Evolutionary conservation across 2,888 invertebrate species (phyloP).

Genomic region (Drosophila villosipedis): DNA sequence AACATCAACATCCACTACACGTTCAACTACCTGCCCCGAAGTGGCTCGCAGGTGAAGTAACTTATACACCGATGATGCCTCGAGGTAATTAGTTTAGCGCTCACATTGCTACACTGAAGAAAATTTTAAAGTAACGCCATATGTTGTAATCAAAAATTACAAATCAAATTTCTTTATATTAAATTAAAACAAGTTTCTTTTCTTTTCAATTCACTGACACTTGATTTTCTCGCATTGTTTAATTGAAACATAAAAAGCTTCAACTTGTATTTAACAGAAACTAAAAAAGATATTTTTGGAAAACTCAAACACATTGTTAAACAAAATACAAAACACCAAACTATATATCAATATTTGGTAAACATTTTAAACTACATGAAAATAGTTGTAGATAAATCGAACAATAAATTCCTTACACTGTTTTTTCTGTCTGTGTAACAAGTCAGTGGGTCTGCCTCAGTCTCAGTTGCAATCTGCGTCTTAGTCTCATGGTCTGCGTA

Average conservation of each 20-base stretch:
- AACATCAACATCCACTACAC: slow-evolving; percentile 18
- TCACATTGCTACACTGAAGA: slow-evolving; percentile 34
- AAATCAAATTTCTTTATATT: not conserved
- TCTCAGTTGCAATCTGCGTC: slow-evolving; percentile 9
- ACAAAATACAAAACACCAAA: too few species aligned
- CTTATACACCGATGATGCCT: slow-evolving; percentile 66
- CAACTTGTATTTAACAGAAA: not conserved
- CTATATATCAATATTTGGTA: not conserved
- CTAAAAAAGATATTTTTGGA: not conserved
- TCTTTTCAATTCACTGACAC: not conserved
- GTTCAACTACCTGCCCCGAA: slow-evolving; percentile 63
- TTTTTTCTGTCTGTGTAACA: not conserved
- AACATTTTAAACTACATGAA: not conserved
- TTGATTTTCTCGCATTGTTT: not conserved
- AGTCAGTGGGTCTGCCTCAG: not conserved
- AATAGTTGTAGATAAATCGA: not conserved
- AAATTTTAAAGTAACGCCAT: not conserved
- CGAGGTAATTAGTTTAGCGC: slow-evolving; percentile 74
- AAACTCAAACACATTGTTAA: not conserved
- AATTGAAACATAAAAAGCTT: not conserved
- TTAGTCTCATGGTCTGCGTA: slow-evolving; percentile 14
- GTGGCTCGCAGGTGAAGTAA: slow-evolving; percentile 75
- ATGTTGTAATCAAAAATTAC: not conserved
- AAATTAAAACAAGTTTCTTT: not conserved
- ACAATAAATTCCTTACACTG: not conserved